Evolutionary conservation across 2,888 invertebrate species (phyloP).

Genomic region (Chrysodeixis includens): DNA sequence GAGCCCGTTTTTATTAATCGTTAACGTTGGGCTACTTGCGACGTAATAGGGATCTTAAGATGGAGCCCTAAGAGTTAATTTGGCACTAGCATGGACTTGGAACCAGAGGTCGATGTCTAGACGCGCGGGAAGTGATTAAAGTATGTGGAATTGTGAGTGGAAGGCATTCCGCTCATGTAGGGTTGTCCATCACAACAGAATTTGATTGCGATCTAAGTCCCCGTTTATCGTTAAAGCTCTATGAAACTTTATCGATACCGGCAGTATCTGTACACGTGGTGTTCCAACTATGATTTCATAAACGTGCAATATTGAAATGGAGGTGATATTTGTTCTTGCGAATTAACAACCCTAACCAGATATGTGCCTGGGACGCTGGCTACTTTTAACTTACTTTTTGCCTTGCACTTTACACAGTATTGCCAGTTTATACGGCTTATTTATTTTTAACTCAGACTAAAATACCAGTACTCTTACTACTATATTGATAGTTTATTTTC

Average conservation of each 20-base stretch:
- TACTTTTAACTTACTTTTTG: conserved; percentile 43
- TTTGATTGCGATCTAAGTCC: background rate
- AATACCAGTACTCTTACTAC: conserved; percentile 35
- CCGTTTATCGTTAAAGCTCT: background rate
- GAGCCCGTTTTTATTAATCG: conserved; percentile 84
- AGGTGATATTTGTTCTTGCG: background rate
- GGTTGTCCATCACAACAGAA: conserved; percentile 52
- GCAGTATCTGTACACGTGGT: background rate
- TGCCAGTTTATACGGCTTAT: conserved; percentile 57
- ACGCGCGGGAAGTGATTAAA: conserved; percentile 83
- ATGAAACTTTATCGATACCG: background rate
- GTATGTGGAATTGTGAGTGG: conserved; percentile 73
- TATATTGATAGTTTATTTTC: conserved; percentile 21
- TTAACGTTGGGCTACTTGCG: conserved; percentile 68
- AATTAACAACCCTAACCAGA: conserved; percentile 32
- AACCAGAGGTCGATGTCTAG: conserved; percentile 78
- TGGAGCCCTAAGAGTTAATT: conserved; percentile 73
- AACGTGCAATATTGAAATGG: background rate
- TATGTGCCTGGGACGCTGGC: conserved; percentile 20
- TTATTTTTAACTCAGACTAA: conserved; percentile 65
- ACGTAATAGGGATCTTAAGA: conserved; percentile 77
- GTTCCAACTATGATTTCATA: background rate
- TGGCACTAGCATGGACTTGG: conserved; percentile 55
- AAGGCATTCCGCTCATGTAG: conserved; percentile 74
- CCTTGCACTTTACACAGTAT: conserved; percentile 48